Conservation (phyloP, 2,113 vertebrate species). For the Hippotragus niger region DNA sequence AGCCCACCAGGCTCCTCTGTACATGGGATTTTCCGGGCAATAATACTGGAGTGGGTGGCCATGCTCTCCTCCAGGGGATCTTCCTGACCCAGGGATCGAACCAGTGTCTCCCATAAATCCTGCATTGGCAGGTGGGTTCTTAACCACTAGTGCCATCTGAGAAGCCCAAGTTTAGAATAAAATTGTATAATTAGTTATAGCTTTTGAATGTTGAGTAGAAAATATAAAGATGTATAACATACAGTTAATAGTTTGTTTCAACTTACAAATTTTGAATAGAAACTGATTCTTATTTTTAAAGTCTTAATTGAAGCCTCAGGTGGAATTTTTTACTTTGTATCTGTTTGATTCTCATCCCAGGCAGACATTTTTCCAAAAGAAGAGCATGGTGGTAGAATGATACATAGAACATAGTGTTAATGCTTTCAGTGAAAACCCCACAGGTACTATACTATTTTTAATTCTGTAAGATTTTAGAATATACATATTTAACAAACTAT, state of each 20-base stretch:
- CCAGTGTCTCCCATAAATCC: background rate
- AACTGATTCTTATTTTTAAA: background rate
- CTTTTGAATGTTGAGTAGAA: background rate
- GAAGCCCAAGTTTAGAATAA: background rate
- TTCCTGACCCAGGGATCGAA: background rate
- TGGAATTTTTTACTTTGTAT: background rate
- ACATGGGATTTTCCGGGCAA: background rate
- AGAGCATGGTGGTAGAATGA: background rate
- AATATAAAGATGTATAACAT: background rate
- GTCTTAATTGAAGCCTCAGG: background rate
- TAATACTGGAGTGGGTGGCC: background rate
- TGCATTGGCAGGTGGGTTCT: background rate
- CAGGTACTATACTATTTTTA: background rate
- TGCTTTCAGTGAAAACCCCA: background rate
- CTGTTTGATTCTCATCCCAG: background rate
- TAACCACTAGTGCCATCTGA: background rate
- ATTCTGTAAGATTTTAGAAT: background rate
- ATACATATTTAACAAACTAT: background rate
- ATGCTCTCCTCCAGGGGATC: background rate
- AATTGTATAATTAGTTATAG: background rate
- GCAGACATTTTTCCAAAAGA: background rate
- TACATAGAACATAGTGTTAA: background rate
- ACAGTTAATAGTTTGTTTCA: background rate
- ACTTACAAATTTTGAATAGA: background rate
- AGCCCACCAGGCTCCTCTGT: background rate